Evolutionary conservation across 2,797 vertebrate species (phyloP).

Genomic region (Pseudochromis fuscus): DNA sequence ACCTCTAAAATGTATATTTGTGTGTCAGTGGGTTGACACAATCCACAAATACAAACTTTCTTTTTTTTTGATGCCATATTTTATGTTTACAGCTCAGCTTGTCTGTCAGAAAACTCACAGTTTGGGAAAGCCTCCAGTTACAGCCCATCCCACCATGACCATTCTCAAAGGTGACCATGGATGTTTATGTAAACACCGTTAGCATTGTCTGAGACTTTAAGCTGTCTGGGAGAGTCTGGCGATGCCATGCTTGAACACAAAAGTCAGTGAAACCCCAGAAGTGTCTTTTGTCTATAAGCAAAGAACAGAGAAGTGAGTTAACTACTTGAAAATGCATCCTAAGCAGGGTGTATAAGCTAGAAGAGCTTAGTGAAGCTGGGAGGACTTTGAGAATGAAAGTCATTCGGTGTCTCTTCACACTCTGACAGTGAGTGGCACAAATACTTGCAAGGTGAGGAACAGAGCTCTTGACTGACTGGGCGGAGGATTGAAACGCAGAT

Average conservation of each 20-base stretch:
- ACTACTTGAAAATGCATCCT: slow-evolving; percentile 66
- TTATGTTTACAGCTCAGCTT: neutral
- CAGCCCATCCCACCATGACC: slow-evolving; percentile 22
- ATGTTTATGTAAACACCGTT: slow-evolving; percentile 45
- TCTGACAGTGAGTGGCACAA: slow-evolving; percentile 40
- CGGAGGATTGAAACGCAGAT: slow-evolving; percentile 10
- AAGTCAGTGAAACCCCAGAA: slow-evolving; percentile 60
- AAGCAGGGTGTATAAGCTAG: slow-evolving; percentile 65
- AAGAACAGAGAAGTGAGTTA: slow-evolving; percentile 72
- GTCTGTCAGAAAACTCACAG: slow-evolving; percentile 8
- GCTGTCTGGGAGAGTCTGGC: slow-evolving; percentile 34
- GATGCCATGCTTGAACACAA: slow-evolving; percentile 36
- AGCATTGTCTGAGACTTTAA: slow-evolving; percentile 54
- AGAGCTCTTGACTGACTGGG: slow-evolving; percentile 28
- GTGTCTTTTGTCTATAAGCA: slow-evolving; percentile 59
- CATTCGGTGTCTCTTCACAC: slow-evolving; percentile 60
- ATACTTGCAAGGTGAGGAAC: slow-evolving; percentile 40
- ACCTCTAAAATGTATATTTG: slow-evolving; percentile 14
- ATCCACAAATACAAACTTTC: slow-evolving; percentile 4
- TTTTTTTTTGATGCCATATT: slow-evolving; percentile 20
- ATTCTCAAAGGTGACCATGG: slow-evolving; percentile 46
- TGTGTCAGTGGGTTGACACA: neutral
- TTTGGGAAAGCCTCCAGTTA: slow-evolving; percentile 17
- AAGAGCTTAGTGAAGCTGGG: slow-evolving; percentile 58
- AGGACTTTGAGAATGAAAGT: slow-evolving; percentile 60